Conservation (phyloP, 2,888 invertebrate genomes). For the Cryptocheilus praepositus region DNA sequence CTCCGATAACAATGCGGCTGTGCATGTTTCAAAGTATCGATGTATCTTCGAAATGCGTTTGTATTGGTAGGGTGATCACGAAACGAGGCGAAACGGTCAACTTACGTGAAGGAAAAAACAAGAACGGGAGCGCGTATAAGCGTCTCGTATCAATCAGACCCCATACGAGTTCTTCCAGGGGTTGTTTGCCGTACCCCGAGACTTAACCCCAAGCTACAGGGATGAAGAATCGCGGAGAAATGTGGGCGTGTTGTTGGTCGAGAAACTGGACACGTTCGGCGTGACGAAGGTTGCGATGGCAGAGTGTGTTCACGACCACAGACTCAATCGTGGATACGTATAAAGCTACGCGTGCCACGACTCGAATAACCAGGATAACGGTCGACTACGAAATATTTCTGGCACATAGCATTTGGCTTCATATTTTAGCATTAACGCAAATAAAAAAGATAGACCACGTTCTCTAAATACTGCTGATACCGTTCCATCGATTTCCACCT, state of each 20-base stretch:
- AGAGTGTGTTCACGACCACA: constrained; percentile 10
- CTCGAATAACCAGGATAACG: constrained; percentile 59
- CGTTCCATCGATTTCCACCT: not conserved
- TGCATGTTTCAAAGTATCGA: not conserved
- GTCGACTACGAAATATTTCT: constrained; percentile 42
- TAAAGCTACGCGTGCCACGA: constrained; percentile 57
- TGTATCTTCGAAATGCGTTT: not conserved
- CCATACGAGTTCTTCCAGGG: constrained; percentile 32
- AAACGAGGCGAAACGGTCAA: not conserved
- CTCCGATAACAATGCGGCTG: no score
- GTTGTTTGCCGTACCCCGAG: constrained; percentile 37
- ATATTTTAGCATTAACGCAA: constrained; percentile 44
- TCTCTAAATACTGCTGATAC: constrained; percentile 8
- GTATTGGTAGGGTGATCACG: no score
- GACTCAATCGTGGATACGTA: not conserved
- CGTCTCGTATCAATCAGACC: constrained; percentile 42
- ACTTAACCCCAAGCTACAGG: constrained; percentile 37
- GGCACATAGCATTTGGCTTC: constrained; percentile 38
- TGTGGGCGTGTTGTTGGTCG: constrained; percentile 31
- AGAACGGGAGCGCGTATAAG: not conserved
- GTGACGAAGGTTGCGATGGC: constrained; percentile 44
- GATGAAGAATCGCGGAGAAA: constrained; percentile 32
- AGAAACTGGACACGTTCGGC: constrained; percentile 45
- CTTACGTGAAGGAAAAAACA: not conserved
- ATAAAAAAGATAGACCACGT: constrained; percentile 25